These are phyloP conservation scores for Prunella himalayana DNA, from an alignment of 2,113 vertebrate species.

Conservation along the genomic window DNA sequence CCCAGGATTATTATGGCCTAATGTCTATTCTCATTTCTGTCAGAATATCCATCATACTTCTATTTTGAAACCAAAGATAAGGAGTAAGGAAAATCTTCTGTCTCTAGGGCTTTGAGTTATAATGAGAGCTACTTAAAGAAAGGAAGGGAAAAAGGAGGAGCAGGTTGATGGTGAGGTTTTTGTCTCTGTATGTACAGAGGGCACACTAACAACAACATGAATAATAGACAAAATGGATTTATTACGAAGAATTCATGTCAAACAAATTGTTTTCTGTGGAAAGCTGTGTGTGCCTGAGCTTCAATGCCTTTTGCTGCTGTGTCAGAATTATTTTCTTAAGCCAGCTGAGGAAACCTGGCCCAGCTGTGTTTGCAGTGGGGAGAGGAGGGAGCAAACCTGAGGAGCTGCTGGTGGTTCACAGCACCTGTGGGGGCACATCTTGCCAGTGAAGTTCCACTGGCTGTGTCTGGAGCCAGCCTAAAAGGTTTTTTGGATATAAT, in stretches of 20 bases:
- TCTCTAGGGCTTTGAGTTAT: not conserved
- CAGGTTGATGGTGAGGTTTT: not conserved
- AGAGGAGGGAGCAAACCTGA: not conserved
- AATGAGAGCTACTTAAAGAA: not conserved
- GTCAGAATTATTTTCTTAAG: not conserved
- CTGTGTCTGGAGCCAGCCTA: not conserved
- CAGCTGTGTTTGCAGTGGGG: not conserved
- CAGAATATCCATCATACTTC: slow-evolving; percentile 1
- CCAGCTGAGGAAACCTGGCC: not conserved
- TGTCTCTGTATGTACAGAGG: not conserved
- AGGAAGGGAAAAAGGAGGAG: not conserved
- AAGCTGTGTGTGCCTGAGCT: not conserved
- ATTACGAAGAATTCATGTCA: not conserved
- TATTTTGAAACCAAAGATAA: not conserved
- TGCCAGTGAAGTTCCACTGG: not conserved
- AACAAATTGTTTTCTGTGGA: not conserved
- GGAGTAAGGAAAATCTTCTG: not conserved
- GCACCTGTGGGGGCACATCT: not conserved
- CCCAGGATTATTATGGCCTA: not conserved
- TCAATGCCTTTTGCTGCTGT: not conserved
- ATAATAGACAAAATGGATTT: not conserved
- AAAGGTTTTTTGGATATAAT: not conserved
- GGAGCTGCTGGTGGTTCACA: not conserved
- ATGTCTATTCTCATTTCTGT: not conserved
- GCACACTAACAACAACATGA: not conserved